Evolutionary conservation across 2,888 invertebrate species (phyloP), one percentile per base, ranked within the genome.

Genomic region (Lycia hirtaria): DNA sequence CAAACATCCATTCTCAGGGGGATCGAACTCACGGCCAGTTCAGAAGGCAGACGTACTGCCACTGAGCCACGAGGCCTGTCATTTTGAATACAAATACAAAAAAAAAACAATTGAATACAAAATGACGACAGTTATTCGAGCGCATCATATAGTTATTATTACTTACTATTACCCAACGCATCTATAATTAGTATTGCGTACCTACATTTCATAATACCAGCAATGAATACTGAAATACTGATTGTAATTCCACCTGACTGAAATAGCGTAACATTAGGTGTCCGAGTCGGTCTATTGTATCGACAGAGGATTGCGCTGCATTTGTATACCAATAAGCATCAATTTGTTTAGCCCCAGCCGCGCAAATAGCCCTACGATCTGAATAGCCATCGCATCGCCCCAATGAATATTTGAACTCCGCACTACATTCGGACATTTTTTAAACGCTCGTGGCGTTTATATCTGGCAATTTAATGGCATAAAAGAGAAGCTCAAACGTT

Each of bases 361-460:
- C 50, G 37, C 44, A 57, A 58, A 60, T 62, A 52, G 55, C 54
- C 35, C 40, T 30, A 33, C 50, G 30, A 51, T 56, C 55, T 41
- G 41, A 28, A 58, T 48, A 54, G 37, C 62, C 51, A 59, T 57
- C 41, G 57, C 56, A 33, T 50, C 47, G 51, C 50, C 35, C 37
- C 51, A 62, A 61, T 64, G 48, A 57, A 61, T 65, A 64, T 67
- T 65, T 61, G 51, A 55, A 37, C 19, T 43, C 30, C 19, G 43
- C 47, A 54, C 43, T 52, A 49, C 38, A 30, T 37, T 38, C 37
- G 37, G 51, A 52, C 54, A 54, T 43, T 59, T 59, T 62, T 58
- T 48, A 58, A 58, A 53, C 51, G 35, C 41, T 55, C 49, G 43
- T 47, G 32, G 30, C 47, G 50, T 60, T 67, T 64, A 44, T 62